These are phyloP conservation scores for Blastobasis adustella DNA, from an alignment of 2,888 invertebrate species.

Conservation along the genomic window DNA sequence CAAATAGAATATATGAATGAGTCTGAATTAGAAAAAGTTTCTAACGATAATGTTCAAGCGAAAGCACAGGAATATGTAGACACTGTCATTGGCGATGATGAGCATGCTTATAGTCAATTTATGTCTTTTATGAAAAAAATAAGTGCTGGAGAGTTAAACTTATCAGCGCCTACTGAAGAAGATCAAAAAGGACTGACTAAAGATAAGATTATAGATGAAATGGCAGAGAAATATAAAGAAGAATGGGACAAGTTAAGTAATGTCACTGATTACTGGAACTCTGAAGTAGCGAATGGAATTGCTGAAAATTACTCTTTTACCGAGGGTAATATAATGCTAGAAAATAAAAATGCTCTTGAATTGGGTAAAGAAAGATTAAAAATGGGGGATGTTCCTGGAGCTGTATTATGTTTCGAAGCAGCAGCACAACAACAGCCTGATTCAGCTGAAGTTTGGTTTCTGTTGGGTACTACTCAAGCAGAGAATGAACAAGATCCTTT, in stretches of 20 bases:
- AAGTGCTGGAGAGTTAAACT: conserved; percentile 77
- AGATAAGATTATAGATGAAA: conserved; percentile 61
- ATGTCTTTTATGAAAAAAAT: conserved; percentile 90
- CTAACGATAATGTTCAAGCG: conserved; percentile 61
- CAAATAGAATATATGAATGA: conserved; percentile 60
- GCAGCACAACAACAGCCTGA: conserved; percentile 89
- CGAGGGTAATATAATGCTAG: conserved; percentile 90
- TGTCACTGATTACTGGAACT: conserved; percentile 79
- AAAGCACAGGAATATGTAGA: conserved; percentile 76
- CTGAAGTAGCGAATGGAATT: conserved; percentile 63
- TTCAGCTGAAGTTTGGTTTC: conserved; percentile 89
- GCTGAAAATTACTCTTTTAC: conserved; percentile 84
- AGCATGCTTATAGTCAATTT: conserved; percentile 85
- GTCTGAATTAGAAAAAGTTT: conserved; percentile 31
- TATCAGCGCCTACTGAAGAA: conserved; percentile 62
- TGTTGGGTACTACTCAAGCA: conserved; percentile 93
- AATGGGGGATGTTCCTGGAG: conserved; percentile 94
- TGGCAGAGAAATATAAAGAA: conserved; percentile 78
- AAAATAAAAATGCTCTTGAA: conserved; percentile 85
- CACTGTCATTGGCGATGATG: conserved; percentile 76
- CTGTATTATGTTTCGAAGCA: conserved; percentile 96
- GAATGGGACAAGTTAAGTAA: conserved; percentile 87
- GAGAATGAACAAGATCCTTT: conserved; percentile 98
- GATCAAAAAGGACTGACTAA: conserved; percentile 51
- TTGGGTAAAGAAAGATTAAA: conserved; percentile 89